Evolutionary conservation across 2,888 invertebrate species (phyloP), one percentile per base, ranked within the genome.

Genomic region (Napeogenes sylphis): DNA sequence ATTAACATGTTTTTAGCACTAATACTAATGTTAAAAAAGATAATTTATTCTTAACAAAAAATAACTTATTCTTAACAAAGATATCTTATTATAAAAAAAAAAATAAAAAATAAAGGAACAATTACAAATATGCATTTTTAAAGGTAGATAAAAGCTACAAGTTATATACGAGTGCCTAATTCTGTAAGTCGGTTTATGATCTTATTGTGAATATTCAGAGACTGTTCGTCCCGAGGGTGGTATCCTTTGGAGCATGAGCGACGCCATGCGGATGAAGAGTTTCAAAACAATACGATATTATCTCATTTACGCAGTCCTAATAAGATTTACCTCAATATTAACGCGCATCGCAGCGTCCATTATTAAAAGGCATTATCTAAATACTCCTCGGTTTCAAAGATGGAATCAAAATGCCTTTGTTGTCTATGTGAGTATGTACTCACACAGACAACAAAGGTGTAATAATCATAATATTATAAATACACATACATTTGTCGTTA

Each of bases 321-420:
- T 90, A 90, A 90, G 90, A 90, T 90, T 90, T 89, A 83, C 87
- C 82, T 89, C 84, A 89, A 87, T 89, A 88, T 89, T 89, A 87
- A 89, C 86, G 83, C 87, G 87, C 89, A 85, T 85, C 87, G 85
- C 73, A 77, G 87, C 83, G 78, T 87, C 90, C 81, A 87, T 89
- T 90, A 89, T 90, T 86, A 79, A 73, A 76, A 78, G 82, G 85
- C 82, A 87, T 88, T 87, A 85, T 85, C 84, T 83, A 80, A 84
- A 83, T 79, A 85, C 78, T 75, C 75, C 51, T 69, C 77, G 72
- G 76, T 76, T 75, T 75, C 75, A 42, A 42, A 42, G 42, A 42
- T 42, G 42, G 42, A 42, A 42, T 42, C 42, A 51, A 51, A 51
- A 51, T n/a, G 6, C 30, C 51, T 51, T 51, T 51, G 30, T 51